Percentiles rank a stretch among this genome's conserved stretches.
phyloP scores from a whole-genome alignment of 2,888 invertebrate genomes.

The Proisotoma minuta region DNA sequence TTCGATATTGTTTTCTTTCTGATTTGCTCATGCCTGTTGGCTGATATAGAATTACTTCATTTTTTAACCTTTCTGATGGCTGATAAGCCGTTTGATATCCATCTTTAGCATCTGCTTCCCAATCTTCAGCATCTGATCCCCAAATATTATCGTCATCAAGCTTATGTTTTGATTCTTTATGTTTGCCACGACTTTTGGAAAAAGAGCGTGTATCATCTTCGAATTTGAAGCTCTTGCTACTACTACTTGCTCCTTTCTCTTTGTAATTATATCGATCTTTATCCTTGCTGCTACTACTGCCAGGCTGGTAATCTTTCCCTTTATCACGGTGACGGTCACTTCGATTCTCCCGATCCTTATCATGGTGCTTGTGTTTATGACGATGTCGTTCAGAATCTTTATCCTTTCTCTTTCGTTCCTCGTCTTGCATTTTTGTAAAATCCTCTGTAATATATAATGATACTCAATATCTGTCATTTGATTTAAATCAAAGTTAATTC shows the following conservation, averaged over 20 bases:
- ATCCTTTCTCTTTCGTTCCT: background rate
- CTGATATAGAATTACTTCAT: constrained; percentile 23
- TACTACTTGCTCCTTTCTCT: too few relatives aligned
- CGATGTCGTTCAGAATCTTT: background rate
- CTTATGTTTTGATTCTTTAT: constrained; percentile 9
- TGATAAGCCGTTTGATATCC: constrained; percentile 33
- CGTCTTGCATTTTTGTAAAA: background rate
- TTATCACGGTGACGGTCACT: background rate
- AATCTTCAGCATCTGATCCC: constrained; percentile 37
- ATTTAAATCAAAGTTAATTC: too few relatives aligned
- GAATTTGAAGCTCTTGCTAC: too few relatives aligned
- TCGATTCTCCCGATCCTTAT: background rate
- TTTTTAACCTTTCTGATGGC: constrained; percentile 28
- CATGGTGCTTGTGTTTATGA: background rate
- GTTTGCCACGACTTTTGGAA: too few relatives aligned
- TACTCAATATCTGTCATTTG: too few relatives aligned
- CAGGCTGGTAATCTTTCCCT: background rate
- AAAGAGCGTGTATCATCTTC: too few relatives aligned
- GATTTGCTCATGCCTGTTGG: constrained; percentile 37
- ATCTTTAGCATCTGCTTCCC: constrained; percentile 32
- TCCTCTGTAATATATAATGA: background rate
- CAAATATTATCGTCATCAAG: background rate
- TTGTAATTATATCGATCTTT: too few relatives aligned
- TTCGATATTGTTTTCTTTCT: constrained; percentile 29
- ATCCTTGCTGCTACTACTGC: background rate